phyloP scores from a whole-genome alignment of 2,888 invertebrate genomes.

The Lumbricus terrestris region DNA sequence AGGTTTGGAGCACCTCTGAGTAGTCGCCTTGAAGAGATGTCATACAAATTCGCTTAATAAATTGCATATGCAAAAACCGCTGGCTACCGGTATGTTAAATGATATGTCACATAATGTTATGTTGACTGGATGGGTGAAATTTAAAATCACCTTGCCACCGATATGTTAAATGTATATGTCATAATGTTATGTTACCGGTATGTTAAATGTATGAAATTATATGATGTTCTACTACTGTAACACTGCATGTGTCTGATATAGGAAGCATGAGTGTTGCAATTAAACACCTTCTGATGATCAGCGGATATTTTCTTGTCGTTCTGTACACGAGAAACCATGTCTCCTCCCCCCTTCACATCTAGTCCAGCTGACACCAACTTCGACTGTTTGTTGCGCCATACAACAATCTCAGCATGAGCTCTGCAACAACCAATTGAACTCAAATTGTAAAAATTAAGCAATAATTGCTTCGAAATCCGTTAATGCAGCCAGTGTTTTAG shows the following conservation, averaged over 20 bases:
- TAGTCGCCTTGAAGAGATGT: too few relatives aligned
- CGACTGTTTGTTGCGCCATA: slow-evolving; percentile 54
- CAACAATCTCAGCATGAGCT: slow-evolving; percentile 50
- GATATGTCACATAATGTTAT: too few relatives aligned
- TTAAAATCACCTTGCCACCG: too few relatives aligned
- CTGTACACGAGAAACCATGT: neutral
- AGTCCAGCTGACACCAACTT: slow-evolving; percentile 36
- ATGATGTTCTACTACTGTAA: neutral
- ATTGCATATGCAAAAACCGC: too few relatives aligned
- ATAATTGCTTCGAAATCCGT: neutral
- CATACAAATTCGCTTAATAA: too few relatives aligned
- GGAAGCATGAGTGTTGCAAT: neutral
- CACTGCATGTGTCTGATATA: neutral
- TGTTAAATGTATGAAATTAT: neutral
- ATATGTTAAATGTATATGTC: too few relatives aligned
- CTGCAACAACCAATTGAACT: slow-evolving; percentile 37
- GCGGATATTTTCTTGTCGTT: neutral
- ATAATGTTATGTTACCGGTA: too few relatives aligned
- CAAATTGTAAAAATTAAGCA: neutral
- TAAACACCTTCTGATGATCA: neutral
- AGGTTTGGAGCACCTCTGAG: too few relatives aligned
- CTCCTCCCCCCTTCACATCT: neutral
- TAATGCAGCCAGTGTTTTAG: too few relatives aligned
- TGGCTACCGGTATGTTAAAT: too few relatives aligned
- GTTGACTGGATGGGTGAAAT: too few relatives aligned